Conservation (phyloP, 2,888 invertebrate species). For the Cosmopolites sordidus region DNA sequence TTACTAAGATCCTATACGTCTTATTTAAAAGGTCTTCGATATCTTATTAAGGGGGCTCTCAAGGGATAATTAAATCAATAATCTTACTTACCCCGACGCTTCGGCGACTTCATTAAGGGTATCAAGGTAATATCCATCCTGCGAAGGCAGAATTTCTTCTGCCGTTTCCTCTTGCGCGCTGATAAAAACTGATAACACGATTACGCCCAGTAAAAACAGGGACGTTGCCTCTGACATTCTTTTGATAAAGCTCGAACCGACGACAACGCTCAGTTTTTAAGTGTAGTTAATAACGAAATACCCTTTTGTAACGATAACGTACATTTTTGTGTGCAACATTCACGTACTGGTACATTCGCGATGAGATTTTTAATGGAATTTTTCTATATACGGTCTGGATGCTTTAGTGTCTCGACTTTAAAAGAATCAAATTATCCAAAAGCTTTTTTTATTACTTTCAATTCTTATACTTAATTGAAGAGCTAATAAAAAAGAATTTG, state of each 20-base stretch:
- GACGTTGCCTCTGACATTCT: constrained; percentile 12
- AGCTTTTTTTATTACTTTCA: too few species aligned
- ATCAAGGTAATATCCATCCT: constrained; percentile 39
- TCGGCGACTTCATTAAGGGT: constrained; percentile 34
- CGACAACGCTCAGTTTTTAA: background rate
- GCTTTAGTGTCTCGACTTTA: too few species aligned
- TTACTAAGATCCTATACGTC: background rate
- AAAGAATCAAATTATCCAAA: too few species aligned
- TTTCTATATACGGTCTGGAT: too few species aligned
- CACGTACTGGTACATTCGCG: too few species aligned
- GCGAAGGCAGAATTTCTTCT: constrained; percentile 21
- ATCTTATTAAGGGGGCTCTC: constrained; percentile 15
- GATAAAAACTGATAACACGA: constrained; percentile 16
- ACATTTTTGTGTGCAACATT: too few species aligned
- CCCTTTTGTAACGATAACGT: too few species aligned
- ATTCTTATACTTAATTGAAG: too few species aligned
- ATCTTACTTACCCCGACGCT: constrained; percentile 33
- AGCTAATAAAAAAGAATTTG: too few species aligned
- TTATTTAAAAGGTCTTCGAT: constrained; percentile 13
- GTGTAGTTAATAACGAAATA: background rate
- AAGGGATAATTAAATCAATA: constrained; percentile 24
- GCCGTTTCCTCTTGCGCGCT: constrained; percentile 15
- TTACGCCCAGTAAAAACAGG: constrained; percentile 14
- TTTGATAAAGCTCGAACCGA: constrained; percentile 1
- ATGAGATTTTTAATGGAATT: too few species aligned